Base-by-base conservation (phyloP, 2,888 invertebrate species). In the Drosophila demipolita region DNA sequence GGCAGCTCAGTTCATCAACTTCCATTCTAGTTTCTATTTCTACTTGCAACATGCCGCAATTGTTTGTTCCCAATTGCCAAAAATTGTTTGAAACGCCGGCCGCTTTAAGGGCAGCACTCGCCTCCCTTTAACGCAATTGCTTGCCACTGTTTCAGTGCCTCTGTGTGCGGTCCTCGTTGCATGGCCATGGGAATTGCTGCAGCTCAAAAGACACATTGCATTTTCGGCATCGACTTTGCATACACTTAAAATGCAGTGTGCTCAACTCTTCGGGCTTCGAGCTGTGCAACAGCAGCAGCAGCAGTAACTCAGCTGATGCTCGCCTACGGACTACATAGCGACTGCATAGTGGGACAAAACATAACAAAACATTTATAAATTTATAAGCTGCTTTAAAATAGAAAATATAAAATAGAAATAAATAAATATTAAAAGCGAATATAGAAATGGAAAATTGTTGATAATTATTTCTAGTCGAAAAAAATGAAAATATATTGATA, bases 31-130 rank as follows among this genome's bases (percentile, higher is more conserved):
- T 50, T 65, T 66, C 60, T 9, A 8, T 29, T 32, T 3, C 60
- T 29, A 53, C 58, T 59, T 17, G 33, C 15, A 57, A 50, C 59
- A 59, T 58, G 48, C 53, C 69, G 65, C 83, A 72, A 74, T 86
- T 85, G 87, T 85, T 87, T 80, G 78, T 61, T 80, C 73, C 73
- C 87, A 82, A 86, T 85, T 87, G 86, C 71, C 83, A 74, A 86
- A 85, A 78, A 79, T 59, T 76, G 74, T 74, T 79, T 73, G 67
- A 80, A 78, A 57, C 55, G 52, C 55, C 70, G 64, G 66, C 36
- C 23, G 65, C 67, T 66, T 67, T 57, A 57, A 67, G 66, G 35
- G 33, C 23, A 36, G 48, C 40, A 52, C 23, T 29, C 33, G 53
- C 66, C 48, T 33, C 35, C 63, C 11, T 8, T 53, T 38, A 49